phyloP scores from a whole-genome alignment of 2,888 invertebrate species.

The Lasioglossum oenotherae region DNA sequence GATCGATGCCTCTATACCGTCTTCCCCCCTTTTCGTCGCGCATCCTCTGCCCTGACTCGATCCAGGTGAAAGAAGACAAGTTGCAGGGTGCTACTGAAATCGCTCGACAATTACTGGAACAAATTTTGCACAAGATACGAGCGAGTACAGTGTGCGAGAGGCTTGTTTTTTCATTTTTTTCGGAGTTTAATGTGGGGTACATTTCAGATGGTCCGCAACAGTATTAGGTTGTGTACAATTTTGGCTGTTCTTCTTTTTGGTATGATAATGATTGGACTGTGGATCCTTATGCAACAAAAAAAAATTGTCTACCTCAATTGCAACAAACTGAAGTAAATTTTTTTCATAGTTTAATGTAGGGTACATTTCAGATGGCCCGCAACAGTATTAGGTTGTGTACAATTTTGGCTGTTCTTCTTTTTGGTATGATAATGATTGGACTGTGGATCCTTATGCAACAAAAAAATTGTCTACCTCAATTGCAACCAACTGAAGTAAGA shows the following conservation, averaged over 20 bases:
- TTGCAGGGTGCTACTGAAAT: slow-evolving; percentile 6
- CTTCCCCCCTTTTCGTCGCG: slow-evolving; percentile 8
- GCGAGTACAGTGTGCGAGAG: not conserved
- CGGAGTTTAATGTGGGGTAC: not conserved
- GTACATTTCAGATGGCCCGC: not conserved
- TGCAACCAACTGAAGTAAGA: too few species aligned
- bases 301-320: too few species aligned
- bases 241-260: too few species aligned
- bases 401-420: too few species aligned
- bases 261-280: too few species aligned
- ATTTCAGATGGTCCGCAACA: not conserved
- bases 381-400: not conserved
- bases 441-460: too few species aligned
- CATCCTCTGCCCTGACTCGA: not conserved
- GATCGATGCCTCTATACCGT: slow-evolving; percentile 40
- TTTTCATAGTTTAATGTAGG: not conserved
- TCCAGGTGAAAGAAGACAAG: slow-evolving; percentile 2
- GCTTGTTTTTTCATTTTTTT: not conserved
- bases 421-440: too few species aligned
- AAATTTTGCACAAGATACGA: not conserved
- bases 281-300: too few species aligned
- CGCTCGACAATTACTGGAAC: not conserved
- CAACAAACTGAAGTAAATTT: too few species aligned
- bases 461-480: too few species aligned
- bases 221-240: not conserved